Conservation (phyloP, 2,113 vertebrate species). For the Ranitomeya variabilis region DNA sequence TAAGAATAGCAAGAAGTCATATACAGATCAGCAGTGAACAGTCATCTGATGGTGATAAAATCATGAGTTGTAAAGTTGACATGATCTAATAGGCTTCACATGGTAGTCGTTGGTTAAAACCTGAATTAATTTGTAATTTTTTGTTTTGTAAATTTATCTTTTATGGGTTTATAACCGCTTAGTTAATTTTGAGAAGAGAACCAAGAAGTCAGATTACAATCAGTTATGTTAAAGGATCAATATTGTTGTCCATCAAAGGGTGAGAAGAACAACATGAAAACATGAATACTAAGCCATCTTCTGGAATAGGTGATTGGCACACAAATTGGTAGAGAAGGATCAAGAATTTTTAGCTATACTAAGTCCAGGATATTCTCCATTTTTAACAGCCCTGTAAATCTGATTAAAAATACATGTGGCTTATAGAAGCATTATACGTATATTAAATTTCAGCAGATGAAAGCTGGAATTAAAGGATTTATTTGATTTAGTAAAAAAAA, state of each 20-base stretch:
- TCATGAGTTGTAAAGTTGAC: neutral
- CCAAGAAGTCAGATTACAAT: neutral
- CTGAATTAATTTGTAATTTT: neutral
- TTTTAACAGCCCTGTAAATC: neutral
- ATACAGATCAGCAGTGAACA: neutral
- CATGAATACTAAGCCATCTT: too few relatives aligned
- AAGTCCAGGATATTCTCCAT: neutral
- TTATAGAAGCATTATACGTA: neutral
- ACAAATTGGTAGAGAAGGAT: neutral
- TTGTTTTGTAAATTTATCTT: too few relatives aligned
- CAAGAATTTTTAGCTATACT: neutral
- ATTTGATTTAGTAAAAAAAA: neutral
- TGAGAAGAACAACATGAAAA: too few relatives aligned
- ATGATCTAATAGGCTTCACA: neutral
- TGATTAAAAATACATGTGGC: neutral
- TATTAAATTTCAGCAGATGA: neutral
- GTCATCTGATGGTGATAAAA: conserved; percentile 7
- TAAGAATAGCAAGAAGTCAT: neutral
- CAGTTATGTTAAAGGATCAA: neutral
- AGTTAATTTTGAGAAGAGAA: too few relatives aligned
- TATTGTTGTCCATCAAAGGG: neutral
- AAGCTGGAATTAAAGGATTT: neutral
- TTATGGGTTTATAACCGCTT: too few relatives aligned
- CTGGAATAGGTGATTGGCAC: too few relatives aligned
- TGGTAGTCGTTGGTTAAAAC: neutral